phyloP scores from a whole-genome alignment of 2,113 vertebrate genomes.

The Ammodytes dubius region DNA sequence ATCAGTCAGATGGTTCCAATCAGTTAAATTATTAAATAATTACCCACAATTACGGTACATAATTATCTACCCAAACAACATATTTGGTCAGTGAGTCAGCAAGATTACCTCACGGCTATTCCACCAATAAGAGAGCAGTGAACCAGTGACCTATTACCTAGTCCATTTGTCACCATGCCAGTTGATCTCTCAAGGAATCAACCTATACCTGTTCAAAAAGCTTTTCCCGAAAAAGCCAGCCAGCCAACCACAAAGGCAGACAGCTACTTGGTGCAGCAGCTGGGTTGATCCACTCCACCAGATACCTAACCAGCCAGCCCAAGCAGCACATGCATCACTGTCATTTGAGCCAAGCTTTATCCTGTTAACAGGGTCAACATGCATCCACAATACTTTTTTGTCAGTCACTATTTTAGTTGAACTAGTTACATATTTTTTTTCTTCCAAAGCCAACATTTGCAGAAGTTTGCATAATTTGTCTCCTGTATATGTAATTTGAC shows the following conservation, averaged over 20 bases:
- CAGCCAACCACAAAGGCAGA: background rate
- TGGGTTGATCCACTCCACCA: background rate
- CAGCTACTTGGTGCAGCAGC: too few species aligned
- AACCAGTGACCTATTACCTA: background rate
- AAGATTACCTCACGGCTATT: slow-evolving; percentile 45
- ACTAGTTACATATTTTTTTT: background rate
- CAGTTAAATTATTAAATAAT: slow-evolving; percentile 62
- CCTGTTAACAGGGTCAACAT: background rate
- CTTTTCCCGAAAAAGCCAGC: background rate
- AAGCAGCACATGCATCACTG: too few species aligned
- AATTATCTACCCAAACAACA: slow-evolving; percentile 44
- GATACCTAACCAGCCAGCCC: background rate
- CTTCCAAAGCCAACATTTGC: background rate
- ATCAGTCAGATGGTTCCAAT: slow-evolving; percentile 49
- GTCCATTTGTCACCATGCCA: slow-evolving; percentile 1
- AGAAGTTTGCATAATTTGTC: slow-evolving; percentile 7
- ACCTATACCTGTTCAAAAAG: slow-evolving; percentile 6
- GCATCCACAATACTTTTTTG: background rate
- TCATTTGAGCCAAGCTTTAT: background rate
- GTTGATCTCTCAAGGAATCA: background rate
- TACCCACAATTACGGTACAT: slow-evolving; percentile 62
- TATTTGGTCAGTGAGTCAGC: slow-evolving; percentile 52
- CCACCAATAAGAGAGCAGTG: slow-evolving; percentile 22
- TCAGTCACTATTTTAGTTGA: background rate
- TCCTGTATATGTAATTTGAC: background rate